phyloP scores from a whole-genome alignment of 2,797 vertebrate species.

The Sardinella longiceps region DNA sequence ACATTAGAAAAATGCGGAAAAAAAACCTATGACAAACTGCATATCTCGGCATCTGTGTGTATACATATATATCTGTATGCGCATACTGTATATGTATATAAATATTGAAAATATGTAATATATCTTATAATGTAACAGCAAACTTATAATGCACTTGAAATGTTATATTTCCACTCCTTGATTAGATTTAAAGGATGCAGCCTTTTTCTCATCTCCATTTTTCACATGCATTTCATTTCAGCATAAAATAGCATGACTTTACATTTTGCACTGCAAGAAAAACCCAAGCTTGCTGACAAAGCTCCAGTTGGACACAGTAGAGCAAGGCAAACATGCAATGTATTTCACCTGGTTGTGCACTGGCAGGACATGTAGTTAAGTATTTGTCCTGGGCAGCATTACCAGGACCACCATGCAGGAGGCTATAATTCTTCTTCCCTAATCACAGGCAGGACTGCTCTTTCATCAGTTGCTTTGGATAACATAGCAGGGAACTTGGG shows the following conservation, averaged over 20 bases:
- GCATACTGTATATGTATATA: too few relatives aligned
- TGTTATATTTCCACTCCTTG: too few relatives aligned
- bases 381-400: constrained; percentile 42
- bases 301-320: not conserved
- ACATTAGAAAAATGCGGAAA: too few relatives aligned
- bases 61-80: too few relatives aligned
- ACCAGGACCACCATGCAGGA: constrained; percentile 29
- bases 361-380: constrained; percentile 38
- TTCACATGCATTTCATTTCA: not conserved
- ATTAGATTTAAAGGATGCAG: too few relatives aligned
- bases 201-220: not conserved
- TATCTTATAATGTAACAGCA: too few relatives aligned
- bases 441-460: constrained; percentile 49
- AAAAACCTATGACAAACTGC: not conserved
- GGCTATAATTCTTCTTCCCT: constrained; percentile 27
- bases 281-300: not conserved
- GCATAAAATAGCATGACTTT: not conserved
- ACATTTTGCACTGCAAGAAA: not conserved
- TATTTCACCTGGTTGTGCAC: constrained; percentile 10
- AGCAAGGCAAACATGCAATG: not conserved
- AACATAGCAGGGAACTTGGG: constrained; percentile 39
- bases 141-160: too few relatives aligned
- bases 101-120: too few relatives aligned
- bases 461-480: constrained; percentile 43
- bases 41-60: too few relatives aligned